phyloP scores from a whole-genome alignment of 2,797 vertebrate species.

The Orientallactaga sibirica region DNA sequence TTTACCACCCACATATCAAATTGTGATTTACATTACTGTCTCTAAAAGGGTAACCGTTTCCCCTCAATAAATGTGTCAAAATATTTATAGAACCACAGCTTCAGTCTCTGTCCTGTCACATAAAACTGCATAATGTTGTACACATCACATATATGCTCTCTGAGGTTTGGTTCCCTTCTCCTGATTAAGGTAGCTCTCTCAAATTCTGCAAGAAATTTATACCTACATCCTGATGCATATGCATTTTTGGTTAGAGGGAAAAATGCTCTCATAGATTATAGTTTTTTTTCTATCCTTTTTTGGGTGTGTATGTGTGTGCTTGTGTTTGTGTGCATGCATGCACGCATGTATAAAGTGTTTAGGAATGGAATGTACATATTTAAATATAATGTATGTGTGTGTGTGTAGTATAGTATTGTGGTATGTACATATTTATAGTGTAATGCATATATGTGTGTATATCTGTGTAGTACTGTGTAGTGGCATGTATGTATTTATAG shows the following conservation, averaged over 20 bases:
- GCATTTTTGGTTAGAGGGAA: neutral
- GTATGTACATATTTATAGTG: too few species aligned
- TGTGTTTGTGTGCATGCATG: too few species aligned
- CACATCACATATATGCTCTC: neutral
- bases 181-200: neutral
- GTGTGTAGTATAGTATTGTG: too few species aligned
- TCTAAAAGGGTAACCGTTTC: constrained; percentile 14
- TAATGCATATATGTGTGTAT: too few species aligned
- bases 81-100: neutral
- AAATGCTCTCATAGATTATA: neutral
- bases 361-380: too few species aligned
- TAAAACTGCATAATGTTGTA: neutral
- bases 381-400: too few species aligned
- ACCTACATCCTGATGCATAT: neutral
- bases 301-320: too few species aligned
- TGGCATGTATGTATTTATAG: too few species aligned
- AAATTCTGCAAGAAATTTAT: neutral
- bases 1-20: neutral
- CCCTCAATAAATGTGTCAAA: neutral
- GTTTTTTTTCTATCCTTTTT: neutral
- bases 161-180: neutral
- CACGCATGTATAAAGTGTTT: too few species aligned
- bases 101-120: neutral
- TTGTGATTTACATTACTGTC: neutral
- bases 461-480: too few species aligned